Evolutionary conservation across 1,140 invertebrate genomes (phyloP), one percentile per base, ranked within the genome.

Genomic region (Pissodes strobi): DNA sequence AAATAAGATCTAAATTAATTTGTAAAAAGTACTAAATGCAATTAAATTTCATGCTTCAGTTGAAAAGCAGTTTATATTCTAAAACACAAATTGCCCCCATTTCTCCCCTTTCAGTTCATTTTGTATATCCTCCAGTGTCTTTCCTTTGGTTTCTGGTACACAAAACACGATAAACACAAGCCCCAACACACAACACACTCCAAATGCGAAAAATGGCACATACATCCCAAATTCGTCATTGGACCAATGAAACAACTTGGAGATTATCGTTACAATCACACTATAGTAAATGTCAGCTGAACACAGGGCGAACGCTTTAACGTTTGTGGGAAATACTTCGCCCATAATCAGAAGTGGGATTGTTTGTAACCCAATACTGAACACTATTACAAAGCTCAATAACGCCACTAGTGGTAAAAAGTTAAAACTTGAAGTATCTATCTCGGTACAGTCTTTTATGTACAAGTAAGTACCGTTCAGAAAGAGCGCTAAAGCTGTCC

Each of bases 131-230:
- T 86, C 85, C 48, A 92, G 83, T 0, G 87, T 86, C 72, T 88
- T 90, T 9, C 89, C 89, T 79, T 93, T 93, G 0, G 91, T 94
- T 79, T 94, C 92, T 0, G 91, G 90, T 10, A 92, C 79, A 38
- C 82, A 82, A 10, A 83, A 76, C n/a, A 86, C 77, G 39, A 87
- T 82, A 70, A 87, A 91, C 15, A 87, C 13, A 8, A 75, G 43
- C 5, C 87, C 82, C 1, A 87, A 43, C 0, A 86, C 68, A 39
- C 88, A 88, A 69, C 88, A 82, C 5, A 83, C 76, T 0, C 87
- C 79, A 77, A 95, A 94, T 5, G 87, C 73, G 81, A 85, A 88
- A 78, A 90, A 92, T 45, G 88, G 84, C 58, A 84, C 85, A 73
- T 90, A 86, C 25, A 86, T 84, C n/a, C 84, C 82, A 12, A 88